These are phyloP conservation scores for Microchirus variegatus DNA, from an alignment of 2,797 vertebrate species.

Conservation along the genomic window DNA sequence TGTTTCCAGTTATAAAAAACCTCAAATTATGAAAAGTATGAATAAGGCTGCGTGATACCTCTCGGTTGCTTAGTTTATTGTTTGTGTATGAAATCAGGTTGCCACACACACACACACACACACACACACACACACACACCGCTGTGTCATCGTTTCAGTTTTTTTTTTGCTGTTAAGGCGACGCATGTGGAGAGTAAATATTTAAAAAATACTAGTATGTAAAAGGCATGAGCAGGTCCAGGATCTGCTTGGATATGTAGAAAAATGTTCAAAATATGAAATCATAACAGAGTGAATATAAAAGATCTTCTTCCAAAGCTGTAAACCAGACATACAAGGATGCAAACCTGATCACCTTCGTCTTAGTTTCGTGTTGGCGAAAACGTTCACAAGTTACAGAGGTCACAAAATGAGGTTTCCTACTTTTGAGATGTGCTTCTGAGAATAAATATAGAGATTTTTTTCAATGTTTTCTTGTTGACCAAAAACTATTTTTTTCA, in stretches of 20 bases:
- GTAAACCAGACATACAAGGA: slow-evolving; percentile 23
- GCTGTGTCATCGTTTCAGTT: slow-evolving; percentile 23
- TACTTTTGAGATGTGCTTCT: no score
- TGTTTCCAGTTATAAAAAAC: slow-evolving; percentile 39
- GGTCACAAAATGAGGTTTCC: no score
- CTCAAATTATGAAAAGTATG: slow-evolving; percentile 43
- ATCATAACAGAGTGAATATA: slow-evolving; percentile 36
- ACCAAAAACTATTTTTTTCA: no score
- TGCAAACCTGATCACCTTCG: slow-evolving; percentile 1
- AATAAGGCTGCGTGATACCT: slow-evolving; percentile 50
- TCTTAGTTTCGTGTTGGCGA: no score
- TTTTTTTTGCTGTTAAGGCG: slow-evolving; percentile 71
- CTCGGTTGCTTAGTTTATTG: slow-evolving; percentile 31
- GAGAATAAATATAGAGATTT: no score
- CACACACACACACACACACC: slow-evolving; percentile 31
- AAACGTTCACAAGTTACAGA: no score
- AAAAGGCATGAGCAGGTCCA: slow-evolving; percentile 71
- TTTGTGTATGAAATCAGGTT: slow-evolving; percentile 34
- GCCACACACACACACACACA: slow-evolving; percentile 33
- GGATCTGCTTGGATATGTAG: slow-evolving; percentile 45
- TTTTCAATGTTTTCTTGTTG: no score
- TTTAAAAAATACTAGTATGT: slow-evolving; percentile 58
- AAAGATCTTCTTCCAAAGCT: slow-evolving; percentile 33
- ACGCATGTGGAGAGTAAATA: slow-evolving; percentile 50
- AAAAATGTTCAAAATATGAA: slow-evolving; percentile 28